Conservation (phyloP, 2,113 vertebrate genomes). For the Urocitellus parryii region DNA sequence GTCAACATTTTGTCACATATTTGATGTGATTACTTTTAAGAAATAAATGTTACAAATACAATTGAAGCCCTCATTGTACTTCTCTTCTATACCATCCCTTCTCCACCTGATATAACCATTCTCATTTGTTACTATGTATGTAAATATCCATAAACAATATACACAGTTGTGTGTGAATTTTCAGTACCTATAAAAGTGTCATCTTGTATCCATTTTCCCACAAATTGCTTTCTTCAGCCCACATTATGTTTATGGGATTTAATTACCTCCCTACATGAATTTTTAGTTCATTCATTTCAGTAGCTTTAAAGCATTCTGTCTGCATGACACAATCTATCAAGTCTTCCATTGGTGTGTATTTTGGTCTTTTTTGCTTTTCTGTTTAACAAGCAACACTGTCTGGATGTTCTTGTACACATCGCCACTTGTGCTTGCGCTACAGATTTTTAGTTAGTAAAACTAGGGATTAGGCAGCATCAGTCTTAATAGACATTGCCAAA, state of each 20-base stretch:
- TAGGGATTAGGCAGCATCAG: not conserved
- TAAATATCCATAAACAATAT: not conserved
- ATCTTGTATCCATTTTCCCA: not conserved
- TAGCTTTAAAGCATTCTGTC: not conserved
- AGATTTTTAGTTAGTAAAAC: not conserved
- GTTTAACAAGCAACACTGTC: not conserved
- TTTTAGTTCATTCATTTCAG: not conserved
- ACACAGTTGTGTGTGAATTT: not conserved
- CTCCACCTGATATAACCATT: not conserved
- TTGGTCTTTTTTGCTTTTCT: not conserved
- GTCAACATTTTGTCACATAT: not conserved
- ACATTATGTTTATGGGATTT: not conserved
- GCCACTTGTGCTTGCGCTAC: not conserved
- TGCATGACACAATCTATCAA: not conserved
- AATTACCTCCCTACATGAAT: not conserved
- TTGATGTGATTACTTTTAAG: not conserved
- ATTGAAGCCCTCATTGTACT: not conserved
- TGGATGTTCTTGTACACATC: not conserved
- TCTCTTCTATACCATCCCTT: no score
- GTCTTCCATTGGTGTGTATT: not conserved
- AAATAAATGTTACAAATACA: not conserved
- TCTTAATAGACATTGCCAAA: not conserved
- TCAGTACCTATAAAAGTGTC: not conserved
- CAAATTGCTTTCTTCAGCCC: not conserved
- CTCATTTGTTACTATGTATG: fast-evolving